Evolutionary conservation across 2,797 vertebrate species (phyloP), one percentile per base, ranked within the genome.

Genomic region (Salarias fasciatus): DNA sequence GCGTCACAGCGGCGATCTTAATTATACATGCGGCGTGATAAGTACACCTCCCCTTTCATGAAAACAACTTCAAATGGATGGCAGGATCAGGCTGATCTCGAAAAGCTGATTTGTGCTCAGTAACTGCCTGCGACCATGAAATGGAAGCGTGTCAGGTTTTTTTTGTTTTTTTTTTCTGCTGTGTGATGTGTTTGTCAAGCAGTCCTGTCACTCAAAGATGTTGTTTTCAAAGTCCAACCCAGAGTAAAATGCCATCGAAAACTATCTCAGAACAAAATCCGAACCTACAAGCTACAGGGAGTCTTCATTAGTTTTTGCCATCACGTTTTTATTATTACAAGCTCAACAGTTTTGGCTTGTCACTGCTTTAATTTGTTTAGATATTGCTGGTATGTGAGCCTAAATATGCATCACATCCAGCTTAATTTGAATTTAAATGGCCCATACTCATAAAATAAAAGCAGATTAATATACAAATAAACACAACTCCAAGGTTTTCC

Each of bases 11-110:
- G 31, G 38, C 33, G 57, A 29, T 53, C 58, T 50, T 49, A 65
- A 51, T 74, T 49, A 69, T 28, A 56, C 41, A 53, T 53, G 54
- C 53, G 65, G 49, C 47, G 71, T 60, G 46, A 68, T 37, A 46
- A 60, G 49, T n/a, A 45, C 33, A 13, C 28, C 13, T 68, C 13
- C 4, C 1, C 11, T n/a, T 41, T 76, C 30, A 44, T 41, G 8
- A 41, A 58, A 70, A 73, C 50, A 69, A 48, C 41, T 48, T 55
- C 33, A 59, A 28, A 14, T 24, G 35, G 3, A 24, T 18, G 18
- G 18, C 18, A 43, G 4, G 12, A 40, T 43, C 15, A 3, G 49
- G 8, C 43, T 10, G 13, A 65, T 31, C 31, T 35, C 24, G 45
- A 47, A 55, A 30, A 54, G 18, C 45, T 43, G 13, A 11, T 2